phyloP scores from a whole-genome alignment of 2,888 invertebrate genomes.

The Plutella xylostella region DNA sequence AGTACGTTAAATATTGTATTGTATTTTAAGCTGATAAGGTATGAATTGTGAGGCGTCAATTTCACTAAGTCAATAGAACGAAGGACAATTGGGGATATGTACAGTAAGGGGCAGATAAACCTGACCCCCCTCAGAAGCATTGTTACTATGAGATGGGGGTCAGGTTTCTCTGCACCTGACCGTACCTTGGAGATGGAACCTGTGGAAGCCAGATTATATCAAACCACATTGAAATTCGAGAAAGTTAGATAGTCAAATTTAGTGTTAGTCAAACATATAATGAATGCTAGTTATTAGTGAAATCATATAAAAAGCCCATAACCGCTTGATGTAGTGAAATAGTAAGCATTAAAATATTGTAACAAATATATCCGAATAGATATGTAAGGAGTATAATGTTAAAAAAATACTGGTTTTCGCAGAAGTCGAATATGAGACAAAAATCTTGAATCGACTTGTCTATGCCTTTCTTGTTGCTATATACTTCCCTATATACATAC shows the following conservation, averaged over 20 bases:
- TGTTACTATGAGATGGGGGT: no score
- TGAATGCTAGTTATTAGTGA: slow-evolving; percentile 36
- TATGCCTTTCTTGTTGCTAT: slow-evolving; percentile 49
- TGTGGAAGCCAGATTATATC: slow-evolving; percentile 35
- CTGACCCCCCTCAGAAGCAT: no score
- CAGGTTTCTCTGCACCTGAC: no score
- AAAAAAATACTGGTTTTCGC: slow-evolving; percentile 18
- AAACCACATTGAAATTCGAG: slow-evolving; percentile 38
- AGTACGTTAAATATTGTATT: slow-evolving; percentile 11
- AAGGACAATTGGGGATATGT: slow-evolving; percentile 7
- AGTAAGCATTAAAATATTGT: slow-evolving; percentile 26
- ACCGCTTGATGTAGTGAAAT: slow-evolving; percentile 36
- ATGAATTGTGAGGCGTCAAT: slow-evolving; percentile 20
- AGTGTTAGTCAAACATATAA: slow-evolving; percentile 36
- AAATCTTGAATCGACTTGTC: slow-evolving; percentile 22
- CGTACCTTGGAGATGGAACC: slow-evolving; percentile 36
- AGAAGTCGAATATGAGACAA: not conserved
- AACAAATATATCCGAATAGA: slow-evolving; percentile 38
- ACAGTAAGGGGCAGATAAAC: no score
- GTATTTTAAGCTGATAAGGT: slow-evolving; percentile 10
- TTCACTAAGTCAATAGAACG: slow-evolving; percentile 51
- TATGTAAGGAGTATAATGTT: slow-evolving; percentile 19
- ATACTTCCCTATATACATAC: slow-evolving; percentile 35
- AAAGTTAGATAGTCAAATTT: slow-evolving; percentile 60
- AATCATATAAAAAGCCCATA: slow-evolving; percentile 46